Base-by-base conservation (phyloP, 2,797 vertebrate species). In the Sebastes minor region DNA sequence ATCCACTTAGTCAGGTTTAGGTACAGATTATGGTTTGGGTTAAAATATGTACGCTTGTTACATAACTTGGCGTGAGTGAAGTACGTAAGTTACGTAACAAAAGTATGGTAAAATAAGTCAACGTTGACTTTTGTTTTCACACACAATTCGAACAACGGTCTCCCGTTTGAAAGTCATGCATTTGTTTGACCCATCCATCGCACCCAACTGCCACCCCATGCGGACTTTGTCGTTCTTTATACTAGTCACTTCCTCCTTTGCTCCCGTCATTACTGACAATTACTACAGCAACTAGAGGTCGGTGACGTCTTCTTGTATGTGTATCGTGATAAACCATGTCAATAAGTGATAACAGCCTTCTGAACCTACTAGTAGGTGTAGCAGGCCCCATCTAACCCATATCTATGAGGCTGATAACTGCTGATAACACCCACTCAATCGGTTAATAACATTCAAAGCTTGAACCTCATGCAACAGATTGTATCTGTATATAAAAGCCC, bases 71-170 rank as follows among this genome's bases (percentile, higher is more conserved):
- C n/a, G 0, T 22, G 5, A 53, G 52, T 53, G n/a, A 53, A 22
- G 52, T n/a, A 22, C 1, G 20, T 53, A 53, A 22, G 20, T 53
- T 53, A 8, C 46, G 8, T 0, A 49, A 49, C 46, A 20, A 49
- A 20, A 49, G 1, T 49, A 1, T 20, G 46, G 0, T 49, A 20
- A 49, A 49, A 49, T 4, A 49, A 49, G 46, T 1, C 46, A 49
- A 8, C 3, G 18, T 49, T 49, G 18, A 49, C 1, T 49, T 49
- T 49, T 49, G 46, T 4, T 20, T 49, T 49, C 46, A 2, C 2
- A 49, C 46, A 7, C 7, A 3, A 49, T 1, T 0, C 0, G 46
- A 49, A 49, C 46, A 49, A 2, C 16, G 18, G 18, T 49, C 0
- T 49, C 46, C 3, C 18, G 8, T 18, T 20, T 20, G 46, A 49